A percentile compares a stretch with the other conserved stretches of the same genome.
Evolutionary conservation across 2,797 vertebrate species (phyloP).

Genomic region (Gymnopithys bicolor): DNA sequence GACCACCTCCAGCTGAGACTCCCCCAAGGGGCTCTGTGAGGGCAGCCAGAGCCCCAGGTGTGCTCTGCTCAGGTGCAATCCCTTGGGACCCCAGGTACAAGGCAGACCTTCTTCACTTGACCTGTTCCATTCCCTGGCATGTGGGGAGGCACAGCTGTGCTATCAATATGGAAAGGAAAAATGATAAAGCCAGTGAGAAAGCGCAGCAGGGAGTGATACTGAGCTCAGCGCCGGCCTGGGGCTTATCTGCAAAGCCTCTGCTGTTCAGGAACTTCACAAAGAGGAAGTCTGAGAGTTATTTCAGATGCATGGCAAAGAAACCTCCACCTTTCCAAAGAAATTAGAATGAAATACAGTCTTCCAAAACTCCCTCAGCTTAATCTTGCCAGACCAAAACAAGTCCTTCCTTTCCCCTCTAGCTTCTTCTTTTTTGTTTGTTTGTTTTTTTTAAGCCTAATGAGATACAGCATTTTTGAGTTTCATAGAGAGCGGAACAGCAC

Average conservation of each 20-base stretch:
- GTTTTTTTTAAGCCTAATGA: background rate
- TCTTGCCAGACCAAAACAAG: slow-evolving; percentile 20
- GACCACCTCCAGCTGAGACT: rapidly evolving
- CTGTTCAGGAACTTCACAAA: slow-evolving; percentile 4
- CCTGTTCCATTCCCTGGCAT: background rate
- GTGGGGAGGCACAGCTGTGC: slow-evolving; percentile 6
- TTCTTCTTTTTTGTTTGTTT: background rate
- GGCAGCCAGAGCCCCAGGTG: background rate
- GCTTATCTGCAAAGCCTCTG: background rate
- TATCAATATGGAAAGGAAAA: background rate
- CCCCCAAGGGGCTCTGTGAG: rapidly evolving
- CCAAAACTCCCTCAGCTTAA: slow-evolving; percentile 7
- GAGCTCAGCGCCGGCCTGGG: rapidly evolving
- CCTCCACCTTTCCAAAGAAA: slow-evolving; percentile 28
- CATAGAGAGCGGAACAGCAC: background rate
- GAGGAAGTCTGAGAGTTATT: slow-evolving; percentile 33
- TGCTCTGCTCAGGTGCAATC: background rate
- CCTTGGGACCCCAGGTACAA: background rate
- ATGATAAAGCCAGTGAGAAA: background rate
- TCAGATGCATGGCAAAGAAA: background rate
- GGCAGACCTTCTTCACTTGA: background rate
- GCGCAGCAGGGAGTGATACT: background rate
- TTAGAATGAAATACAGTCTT: slow-evolving; percentile 23
- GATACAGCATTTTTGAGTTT: background rate
- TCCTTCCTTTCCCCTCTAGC: background rate